Evolutionary conservation across 2,888 invertebrate genomes (phyloP), one percentile per base, ranked within the genome.

Genomic region (Euproctis similis): DNA sequence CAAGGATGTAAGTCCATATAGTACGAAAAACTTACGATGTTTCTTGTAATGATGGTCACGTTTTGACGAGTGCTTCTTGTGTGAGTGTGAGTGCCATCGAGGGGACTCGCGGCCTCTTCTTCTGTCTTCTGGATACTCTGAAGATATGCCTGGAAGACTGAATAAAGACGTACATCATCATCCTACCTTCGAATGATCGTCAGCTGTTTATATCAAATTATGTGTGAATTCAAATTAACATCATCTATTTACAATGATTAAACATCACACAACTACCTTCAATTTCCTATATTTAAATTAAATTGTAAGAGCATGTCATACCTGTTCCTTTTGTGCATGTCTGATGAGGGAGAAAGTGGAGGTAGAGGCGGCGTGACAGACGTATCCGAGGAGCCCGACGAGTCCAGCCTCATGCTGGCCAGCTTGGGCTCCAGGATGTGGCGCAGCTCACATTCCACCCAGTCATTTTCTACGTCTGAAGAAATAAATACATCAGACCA

Each of bases 371-470:
- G 93, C 0, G 93, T 92, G 53, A 92, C 90, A 0, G 92, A 92
- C 80, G 90, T 72, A 35, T 78, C 77, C 0, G 91, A 91, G 52
- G 89, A 89, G 12, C 86, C 88, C n/a, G 89, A 88, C 5, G 87
- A 87, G 44, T 87, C 86, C 30, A 89, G 69, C 18, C 88, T 75
- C 63, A 89, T 66, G 43, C 85, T 84, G n/a, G 91, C 89, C 28
- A 91, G 73, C 61, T 90, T 89, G 1, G 92, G 92, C 57, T 92
- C 92, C 39, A 93, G 67, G 54, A 93, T 93, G 63, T 91, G 90
- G 9, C 92, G 85, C 11, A 93, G 80, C 64, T 93, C 93, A 23
- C 91, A 91, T 64, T 93, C 93, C 6, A 93, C 93, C 93, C 93
- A 93, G 68, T 93, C 92, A 14, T 91, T 88, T 52, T 92, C 92